These are phyloP conservation scores for Ruditapes philippinarum DNA, from an alignment of 1,140 invertebrate species.

Conservation along the genomic window DNA sequence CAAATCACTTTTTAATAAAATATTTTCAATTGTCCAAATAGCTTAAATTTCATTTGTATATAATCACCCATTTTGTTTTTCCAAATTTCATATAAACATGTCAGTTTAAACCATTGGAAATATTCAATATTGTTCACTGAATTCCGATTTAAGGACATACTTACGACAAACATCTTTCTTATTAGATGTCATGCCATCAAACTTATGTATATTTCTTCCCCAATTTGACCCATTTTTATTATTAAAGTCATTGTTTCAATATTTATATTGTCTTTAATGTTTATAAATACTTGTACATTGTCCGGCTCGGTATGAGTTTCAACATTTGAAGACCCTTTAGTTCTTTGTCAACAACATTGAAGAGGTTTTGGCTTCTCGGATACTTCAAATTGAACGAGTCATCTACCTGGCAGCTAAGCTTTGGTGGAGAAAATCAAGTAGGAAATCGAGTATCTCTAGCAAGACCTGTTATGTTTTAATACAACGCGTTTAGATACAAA, in stretches of 20 bases:
- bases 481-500: slow-evolving; percentile 56
- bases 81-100: background rate
- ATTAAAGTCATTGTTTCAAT: background rate
- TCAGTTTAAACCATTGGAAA: background rate
- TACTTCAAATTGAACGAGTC: slow-evolving; percentile 55
- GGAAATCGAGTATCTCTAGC: slow-evolving; percentile 44
- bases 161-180: background rate
- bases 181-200: background rate
- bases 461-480: slow-evolving; percentile 60
- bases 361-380: slow-evolving; percentile 52
- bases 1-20: too few relatives aligned
- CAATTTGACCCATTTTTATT: too few relatives aligned
- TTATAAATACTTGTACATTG: slow-evolving; percentile 44
- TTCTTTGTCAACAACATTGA: slow-evolving; percentile 56
- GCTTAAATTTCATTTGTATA: background rate
- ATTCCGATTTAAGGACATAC: too few relatives aligned
- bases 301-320: slow-evolving; percentile 21
- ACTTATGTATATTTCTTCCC: too few relatives aligned
- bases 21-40: background rate
- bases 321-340: slow-evolving; percentile 54
- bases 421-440: slow-evolving; percentile 45
- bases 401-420: slow-evolving; percentile 35
- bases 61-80: background rate
- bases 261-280: slow-evolving; percentile 33
- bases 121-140: background rate